Evolutionary conservation across 64 coral and sea anemone genomes (phyloP).

Genomic region (Dendrophyllia cribrosa): DNA sequence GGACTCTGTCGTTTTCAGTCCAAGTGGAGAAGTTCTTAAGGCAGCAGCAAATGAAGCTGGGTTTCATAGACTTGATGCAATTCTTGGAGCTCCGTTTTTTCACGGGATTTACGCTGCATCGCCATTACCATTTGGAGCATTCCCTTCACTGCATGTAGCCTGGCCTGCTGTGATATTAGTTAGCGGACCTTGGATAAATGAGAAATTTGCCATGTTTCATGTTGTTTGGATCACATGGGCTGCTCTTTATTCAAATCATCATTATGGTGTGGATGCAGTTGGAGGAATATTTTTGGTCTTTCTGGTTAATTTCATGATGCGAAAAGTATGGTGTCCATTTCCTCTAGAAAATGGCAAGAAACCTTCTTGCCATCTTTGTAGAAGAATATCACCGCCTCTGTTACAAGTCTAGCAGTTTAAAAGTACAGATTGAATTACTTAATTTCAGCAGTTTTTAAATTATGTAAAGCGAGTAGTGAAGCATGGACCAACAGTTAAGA

Average conservation of each 20-base stretch:
- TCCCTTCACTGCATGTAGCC: slow-evolving; percentile 97
- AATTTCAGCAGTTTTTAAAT: background rate
- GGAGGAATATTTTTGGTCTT: slow-evolving; percentile 96
- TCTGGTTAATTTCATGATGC: slow-evolving; percentile 96
- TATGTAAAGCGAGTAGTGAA: too few species aligned
- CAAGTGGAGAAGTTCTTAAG: slow-evolving; percentile 84
- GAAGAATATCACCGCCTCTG: slow-evolving; percentile 27
- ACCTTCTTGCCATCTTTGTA: slow-evolving; percentile 23
- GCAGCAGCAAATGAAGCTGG: slow-evolving; percentile 94
- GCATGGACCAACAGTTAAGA: too few species aligned
- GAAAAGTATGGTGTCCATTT: slow-evolving; percentile 97
- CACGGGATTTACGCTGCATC: slow-evolving; percentile 96
- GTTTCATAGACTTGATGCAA: slow-evolving; percentile 95
- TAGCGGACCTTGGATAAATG: slow-evolving; percentile 98
- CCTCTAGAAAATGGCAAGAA: slow-evolving; percentile 50
- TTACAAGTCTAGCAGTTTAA: slow-evolving; percentile 25
- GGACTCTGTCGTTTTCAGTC: slow-evolving; percentile 94
- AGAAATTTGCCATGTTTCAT: slow-evolving; percentile 99
- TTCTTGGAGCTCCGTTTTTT: slow-evolving; percentile 94
- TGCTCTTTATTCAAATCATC: slow-evolving; percentile 98
- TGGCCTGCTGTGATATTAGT: slow-evolving; percentile 96
- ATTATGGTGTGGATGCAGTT: slow-evolving; percentile 98
- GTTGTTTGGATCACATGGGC: slow-evolving; percentile 99
- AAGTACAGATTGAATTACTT: background rate
- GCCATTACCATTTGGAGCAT: slow-evolving; percentile 97